These are phyloP conservation scores for Paraplagusia blochii DNA, from an alignment of 2,113 vertebrate species.

Conservation along the genomic window DNA sequence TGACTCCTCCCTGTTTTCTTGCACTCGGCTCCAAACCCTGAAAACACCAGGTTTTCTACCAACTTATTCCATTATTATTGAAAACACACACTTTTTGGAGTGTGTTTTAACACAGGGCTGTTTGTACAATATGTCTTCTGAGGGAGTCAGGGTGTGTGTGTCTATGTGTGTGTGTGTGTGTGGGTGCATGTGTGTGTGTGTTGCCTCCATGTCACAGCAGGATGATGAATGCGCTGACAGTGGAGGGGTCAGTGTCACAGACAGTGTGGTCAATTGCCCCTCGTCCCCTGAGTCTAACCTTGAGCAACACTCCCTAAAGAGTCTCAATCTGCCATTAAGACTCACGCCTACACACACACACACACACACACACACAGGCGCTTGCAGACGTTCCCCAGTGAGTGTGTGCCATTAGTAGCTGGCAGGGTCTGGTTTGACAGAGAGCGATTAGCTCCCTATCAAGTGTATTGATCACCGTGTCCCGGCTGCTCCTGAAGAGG, in stretches of 20 bases:
- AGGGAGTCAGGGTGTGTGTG: too few species aligned
- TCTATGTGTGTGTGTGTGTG: slow-evolving; percentile 19
- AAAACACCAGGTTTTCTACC: slow-evolving; percentile 7
- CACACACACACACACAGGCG: slow-evolving; percentile 20
- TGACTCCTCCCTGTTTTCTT: slow-evolving; percentile 34
- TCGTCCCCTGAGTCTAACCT: slow-evolving; percentile 62
- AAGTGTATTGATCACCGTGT: slow-evolving; percentile 76
- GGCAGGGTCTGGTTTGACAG: slow-evolving; percentile 68
- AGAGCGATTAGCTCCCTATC: slow-evolving; percentile 79
- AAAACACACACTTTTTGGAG: slow-evolving; percentile 11
- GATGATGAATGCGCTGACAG: slow-evolving; percentile 74
- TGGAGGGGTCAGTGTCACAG: slow-evolving; percentile 73
- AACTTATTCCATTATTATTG: slow-evolving; percentile 8
- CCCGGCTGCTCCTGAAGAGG: slow-evolving; percentile 51
- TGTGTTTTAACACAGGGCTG: slow-evolving; percentile 2
- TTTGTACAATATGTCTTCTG: background rate
- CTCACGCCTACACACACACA: slow-evolving; percentile 18
- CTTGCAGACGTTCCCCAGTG: slow-evolving; percentile 42
- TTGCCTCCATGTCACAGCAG: slow-evolving; percentile 56
- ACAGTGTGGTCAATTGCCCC: slow-evolving; percentile 76
- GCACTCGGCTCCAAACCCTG: slow-evolving; percentile 31
- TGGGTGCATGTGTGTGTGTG: slow-evolving; percentile 13
- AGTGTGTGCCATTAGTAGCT: slow-evolving; percentile 72
- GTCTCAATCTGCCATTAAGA: slow-evolving; percentile 68
- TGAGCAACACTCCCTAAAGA: slow-evolving; percentile 71